Evolutionary conservation across 2,888 invertebrate species (phyloP).

Genomic region (Anodontia alba): DNA sequence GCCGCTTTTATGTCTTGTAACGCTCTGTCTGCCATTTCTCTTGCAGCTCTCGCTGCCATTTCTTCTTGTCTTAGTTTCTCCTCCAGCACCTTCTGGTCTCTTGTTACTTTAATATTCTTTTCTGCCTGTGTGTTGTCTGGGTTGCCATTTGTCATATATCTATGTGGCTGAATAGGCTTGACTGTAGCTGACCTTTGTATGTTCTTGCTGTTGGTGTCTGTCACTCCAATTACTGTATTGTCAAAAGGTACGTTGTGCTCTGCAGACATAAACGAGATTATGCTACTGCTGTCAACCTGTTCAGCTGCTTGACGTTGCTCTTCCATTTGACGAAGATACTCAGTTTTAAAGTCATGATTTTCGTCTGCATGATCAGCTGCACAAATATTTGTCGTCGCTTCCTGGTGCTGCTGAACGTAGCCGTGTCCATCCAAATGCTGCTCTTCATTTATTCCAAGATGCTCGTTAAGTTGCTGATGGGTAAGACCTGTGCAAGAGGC

Average conservation of each 20-base stretch:
- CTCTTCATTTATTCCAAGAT: background rate
- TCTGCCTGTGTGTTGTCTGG: background rate
- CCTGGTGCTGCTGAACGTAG: background rate
- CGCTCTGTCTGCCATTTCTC: background rate
- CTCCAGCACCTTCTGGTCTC: background rate
- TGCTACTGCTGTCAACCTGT: background rate
- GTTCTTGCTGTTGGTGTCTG: background rate
- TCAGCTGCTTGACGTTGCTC: background rate
- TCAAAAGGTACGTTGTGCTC: background rate
- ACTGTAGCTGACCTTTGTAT: background rate
- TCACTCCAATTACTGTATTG: background rate
- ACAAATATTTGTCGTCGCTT: background rate
- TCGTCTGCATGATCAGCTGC: background rate
- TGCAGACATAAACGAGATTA: background rate
- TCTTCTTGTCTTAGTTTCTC: background rate
- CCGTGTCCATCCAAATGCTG: background rate
- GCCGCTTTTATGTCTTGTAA: conserved; percentile 27
- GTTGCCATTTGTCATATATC: background rate
- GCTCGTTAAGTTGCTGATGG: conserved; percentile 6
- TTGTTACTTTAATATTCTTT: background rate
- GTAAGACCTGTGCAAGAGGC: conserved; percentile 59
- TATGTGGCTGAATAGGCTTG: background rate
- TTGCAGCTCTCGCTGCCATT: background rate
- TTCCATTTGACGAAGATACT: background rate
- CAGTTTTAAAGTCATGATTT: background rate